Evolutionary conservation across 35 echinoderm and acorn worm species (phyloP), one percentile per base, ranked within the genome.

Genomic region (Heliocidaris tuberculata): DNA sequence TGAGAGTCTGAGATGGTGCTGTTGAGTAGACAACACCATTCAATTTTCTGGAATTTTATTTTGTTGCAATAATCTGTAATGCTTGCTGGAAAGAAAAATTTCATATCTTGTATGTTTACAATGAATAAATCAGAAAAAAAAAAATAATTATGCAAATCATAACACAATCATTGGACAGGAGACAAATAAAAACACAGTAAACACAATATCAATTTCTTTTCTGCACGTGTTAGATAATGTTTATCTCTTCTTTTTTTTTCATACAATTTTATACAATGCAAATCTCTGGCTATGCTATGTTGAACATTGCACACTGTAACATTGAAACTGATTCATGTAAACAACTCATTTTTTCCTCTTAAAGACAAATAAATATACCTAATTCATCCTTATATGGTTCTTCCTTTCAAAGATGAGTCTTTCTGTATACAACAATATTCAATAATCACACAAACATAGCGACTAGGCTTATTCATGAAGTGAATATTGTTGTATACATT

Each of bases 251-350:
- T 78, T 19, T 24, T 27, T 0, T 42, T 78, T 78, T 78, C 21
- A 78, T 78, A 78, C 65, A 78, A 78, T 24, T 78, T 78, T 78
- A 78, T 78, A 78, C 65, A 78, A 78, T 78, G 65, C 65, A 78
- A 78, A 78, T 78, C 65, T n/a, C 65, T 78, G 65, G 65, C 65
- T 78, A 78, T 21, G 65, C 65, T 78, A 78, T 7, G 27, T 78
- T 78, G 65, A 78, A 21, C 65, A 78, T 78, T 78, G 65, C 65
- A 78, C 65, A 78, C 65, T 78, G 65, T 78, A 78, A 78, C 65
- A 78, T n/a, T 27, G 65, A 78, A 78, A 78, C 65, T n/a, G 65
- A 78, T 78, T n/a, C 21, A 19, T 78, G 65, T 78, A n/a, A n/a
- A 78, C 19, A 78, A 78, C 65, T 78, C 27, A 24, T 78, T 78